These are phyloP conservation scores for Leptogaster cylindrica DNA, from an alignment of 2,888 invertebrate genomes.

Conservation along the genomic window DNA sequence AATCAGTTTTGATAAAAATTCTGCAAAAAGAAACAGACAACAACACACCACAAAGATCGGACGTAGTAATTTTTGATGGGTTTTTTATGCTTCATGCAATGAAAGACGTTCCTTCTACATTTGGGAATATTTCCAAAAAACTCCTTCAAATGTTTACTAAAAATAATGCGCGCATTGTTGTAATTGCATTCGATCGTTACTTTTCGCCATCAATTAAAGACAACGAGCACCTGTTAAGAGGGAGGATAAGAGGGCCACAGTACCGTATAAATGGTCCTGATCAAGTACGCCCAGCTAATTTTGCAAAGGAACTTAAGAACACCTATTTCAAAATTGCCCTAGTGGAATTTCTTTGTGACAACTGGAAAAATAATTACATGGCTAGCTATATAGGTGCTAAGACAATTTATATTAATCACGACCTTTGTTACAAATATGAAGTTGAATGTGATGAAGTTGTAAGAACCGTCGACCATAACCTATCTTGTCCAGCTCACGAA, in stretches of 20 bases:
- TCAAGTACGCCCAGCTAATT: constrained; percentile 47
- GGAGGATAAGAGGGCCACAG: constrained; percentile 2
- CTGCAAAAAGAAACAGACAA: constrained; percentile 47
- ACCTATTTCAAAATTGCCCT: constrained; percentile 48
- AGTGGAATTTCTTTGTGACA: constrained; percentile 45
- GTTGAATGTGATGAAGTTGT: constrained; percentile 39
- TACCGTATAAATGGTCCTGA: constrained; percentile 47
- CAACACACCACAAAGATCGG: constrained; percentile 46
- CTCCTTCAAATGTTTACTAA: constrained; percentile 36
- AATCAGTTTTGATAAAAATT: constrained; percentile 49
- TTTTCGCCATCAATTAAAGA: constrained; percentile 50
- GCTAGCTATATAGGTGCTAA: constrained; percentile 41
- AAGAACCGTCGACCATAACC: constrained; percentile 6
- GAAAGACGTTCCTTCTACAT: constrained; percentile 53
- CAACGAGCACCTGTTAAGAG: constrained; percentile 45
- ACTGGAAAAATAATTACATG: constrained; percentile 47
- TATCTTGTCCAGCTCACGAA: constrained; percentile 21
- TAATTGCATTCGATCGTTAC: constrained; percentile 49
- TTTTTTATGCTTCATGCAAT: constrained; percentile 53
- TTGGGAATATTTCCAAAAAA: constrained; percentile 52
- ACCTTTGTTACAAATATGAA: constrained; percentile 43
- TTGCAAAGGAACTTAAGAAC: constrained; percentile 48
- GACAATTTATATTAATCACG: constrained; percentile 48
- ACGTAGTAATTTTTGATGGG: constrained; percentile 53
- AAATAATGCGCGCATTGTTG: constrained; percentile 46